Evolutionary conservation across 2,888 invertebrate genomes (phyloP), one percentile per base, ranked within the genome.

Genomic region (Tuta absoluta): DNA sequence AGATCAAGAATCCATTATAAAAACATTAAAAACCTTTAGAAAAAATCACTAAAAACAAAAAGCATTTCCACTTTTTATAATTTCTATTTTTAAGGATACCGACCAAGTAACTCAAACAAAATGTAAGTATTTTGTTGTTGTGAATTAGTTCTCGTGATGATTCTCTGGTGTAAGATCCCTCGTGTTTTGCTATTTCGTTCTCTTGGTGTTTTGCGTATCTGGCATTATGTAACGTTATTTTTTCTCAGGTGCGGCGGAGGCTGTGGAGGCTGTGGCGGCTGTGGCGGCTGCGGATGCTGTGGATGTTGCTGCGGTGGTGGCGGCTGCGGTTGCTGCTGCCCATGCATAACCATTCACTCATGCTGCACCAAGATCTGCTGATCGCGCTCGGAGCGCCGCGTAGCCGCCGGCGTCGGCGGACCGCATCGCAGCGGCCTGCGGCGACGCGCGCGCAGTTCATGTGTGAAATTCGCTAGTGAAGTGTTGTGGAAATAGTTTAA

Each of bases 341-440:
- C 81, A 0, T 71, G 69, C 67, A 81, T 81, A 65, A 83, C 81
- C 11, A 82, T 83, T 66, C 80, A 69, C 66, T 66, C 67, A 12
- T 69, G 68, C 67, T 67, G 68, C 51, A 69, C 68, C n/a, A 68
- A 68, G 66, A 69, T 69, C 33, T 70, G 69, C 66, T 68, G 66
- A 59, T 4, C 41, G 2, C 21, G 5, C 10, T 12, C 12, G 38
- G 5, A 51, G 60, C 51, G 51, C 37, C 48, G 48, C 23, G 57
- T 33, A 33, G 33, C 33, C 33, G 33, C 33, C 4, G 33, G 33
- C 33, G 28, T 28, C 28, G 2, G 28, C 33, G 33, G 8, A 33
- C 33, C 33, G 33, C 33, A 33, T 1, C 33, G 33, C 33, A 33
- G 8, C 33, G 10, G 8, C 10, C 33, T 33, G 33, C 33, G 33